Evolutionary conservation across 2,888 invertebrate genomes (phyloP), one percentile per base, ranked within the genome.

Genomic region (Gari tellinella): DNA sequence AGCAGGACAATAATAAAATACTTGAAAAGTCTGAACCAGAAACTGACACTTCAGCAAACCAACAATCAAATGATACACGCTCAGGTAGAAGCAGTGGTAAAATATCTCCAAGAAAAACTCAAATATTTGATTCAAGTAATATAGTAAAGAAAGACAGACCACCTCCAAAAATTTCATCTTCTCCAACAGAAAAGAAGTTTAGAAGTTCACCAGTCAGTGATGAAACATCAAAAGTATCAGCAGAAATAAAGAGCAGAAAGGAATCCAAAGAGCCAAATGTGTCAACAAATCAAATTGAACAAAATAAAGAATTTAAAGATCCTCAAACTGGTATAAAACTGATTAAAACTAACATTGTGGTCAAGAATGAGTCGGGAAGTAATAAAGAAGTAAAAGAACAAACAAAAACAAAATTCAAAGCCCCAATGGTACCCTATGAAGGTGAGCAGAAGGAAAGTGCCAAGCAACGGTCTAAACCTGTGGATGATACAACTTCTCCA

Each of bases 121-220:
- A 81, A 56, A 64, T 83, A 57, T 83, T 83, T 75, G 83, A 83
- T 64, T 83, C 83, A 19, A 60, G 66, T 74, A 72, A 65, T 23
- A 79, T 70, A 15, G 57, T 72, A 21, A 74, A 77, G 52, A 64
- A 58, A 25, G 52, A 72, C 19, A 57, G 62, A 40, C 57, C 65
- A 15, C 46, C 69, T 14, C 70, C 73, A 15, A 64, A 57, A 26
- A 43, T 56, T 38, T 45, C 56, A 37, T 21, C 23, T n/a, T 64
- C 64, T 38, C 48, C 55, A 19, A 31, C 31, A 31, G 31, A 31
- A 19, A 21, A 49, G 52, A 61, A 1, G 40, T 45, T 45, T 19
- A n/a, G 19, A 45, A 45, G 45, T 45, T 31, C 31, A 7, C 31
- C 31, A 7, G 31, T 31, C 31, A 31, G 31, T 31, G 31, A 31